Conservation (phyloP, 2,797 vertebrate genomes). For the Anas georgica region DNA sequence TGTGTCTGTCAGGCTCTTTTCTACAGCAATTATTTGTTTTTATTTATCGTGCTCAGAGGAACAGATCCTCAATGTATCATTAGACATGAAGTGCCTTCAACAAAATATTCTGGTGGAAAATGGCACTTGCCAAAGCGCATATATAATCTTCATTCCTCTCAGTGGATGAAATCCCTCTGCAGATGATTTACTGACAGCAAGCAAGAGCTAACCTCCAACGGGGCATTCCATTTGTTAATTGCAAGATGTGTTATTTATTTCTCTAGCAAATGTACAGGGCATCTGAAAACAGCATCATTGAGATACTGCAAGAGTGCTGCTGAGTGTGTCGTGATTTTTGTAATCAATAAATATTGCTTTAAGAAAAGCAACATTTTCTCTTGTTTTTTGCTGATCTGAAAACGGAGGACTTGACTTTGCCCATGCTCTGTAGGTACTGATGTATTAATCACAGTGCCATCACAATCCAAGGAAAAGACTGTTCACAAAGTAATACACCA, state of each 20-base stretch:
- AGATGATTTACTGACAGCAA: conserved; percentile 29
- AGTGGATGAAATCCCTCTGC: conserved; percentile 3
- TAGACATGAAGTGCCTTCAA: conserved; percentile 19
- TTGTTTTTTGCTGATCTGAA: background rate
- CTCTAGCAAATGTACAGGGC: background rate
- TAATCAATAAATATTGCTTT: background rate
- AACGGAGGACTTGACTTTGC: background rate
- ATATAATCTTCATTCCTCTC: conserved; percentile 41
- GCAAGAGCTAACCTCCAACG: conserved; percentile 19
- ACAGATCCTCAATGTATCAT: background rate
- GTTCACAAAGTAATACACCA: background rate
- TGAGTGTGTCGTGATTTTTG: background rate
- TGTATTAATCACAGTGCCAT: background rate
- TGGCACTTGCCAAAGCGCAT: background rate
- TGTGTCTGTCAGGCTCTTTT: background rate
- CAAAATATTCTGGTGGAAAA: conserved; percentile 41
- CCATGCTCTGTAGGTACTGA: background rate
- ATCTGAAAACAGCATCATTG: background rate
- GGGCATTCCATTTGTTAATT: conserved; percentile 55
- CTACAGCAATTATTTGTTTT: conserved; percentile 32
- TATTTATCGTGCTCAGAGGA: conserved; percentile 46
- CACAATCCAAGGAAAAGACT: background rate
- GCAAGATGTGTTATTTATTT: conserved; percentile 44
- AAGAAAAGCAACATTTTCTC: background rate
- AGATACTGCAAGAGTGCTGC: background rate